Percentiles rank a stretch among this genome's conserved stretches.
These are phyloP conservation scores for Herpetotheres cachinnans DNA, from an alignment of 2,113 vertebrate genomes.

Conservation along the genomic window DNA sequence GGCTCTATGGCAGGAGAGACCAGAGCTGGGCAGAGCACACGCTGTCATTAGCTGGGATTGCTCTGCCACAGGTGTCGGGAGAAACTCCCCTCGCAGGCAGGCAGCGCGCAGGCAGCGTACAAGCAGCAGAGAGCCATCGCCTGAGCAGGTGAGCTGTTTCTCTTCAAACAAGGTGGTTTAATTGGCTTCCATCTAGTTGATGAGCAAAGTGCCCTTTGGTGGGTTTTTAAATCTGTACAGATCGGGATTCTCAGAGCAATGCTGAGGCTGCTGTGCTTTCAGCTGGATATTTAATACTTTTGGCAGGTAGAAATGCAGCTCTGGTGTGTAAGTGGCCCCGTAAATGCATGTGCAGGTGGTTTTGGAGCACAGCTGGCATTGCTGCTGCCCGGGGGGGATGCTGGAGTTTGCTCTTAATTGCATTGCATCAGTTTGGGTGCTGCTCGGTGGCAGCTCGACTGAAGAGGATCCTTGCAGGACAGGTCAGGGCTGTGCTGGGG, in stretches of 20 bases:
- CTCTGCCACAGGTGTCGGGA: neutral
- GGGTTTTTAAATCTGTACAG: slow-evolving; percentile 26
- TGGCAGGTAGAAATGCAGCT: neutral
- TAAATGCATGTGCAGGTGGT: fast-evolving
- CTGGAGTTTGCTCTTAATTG: neutral
- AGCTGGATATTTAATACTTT: neutral
- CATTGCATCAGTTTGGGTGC: neutral
- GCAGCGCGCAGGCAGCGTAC: neutral
- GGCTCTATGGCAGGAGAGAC: fast-evolving
- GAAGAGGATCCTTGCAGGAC: neutral
- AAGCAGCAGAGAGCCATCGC: neutral
- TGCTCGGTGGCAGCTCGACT: neutral
- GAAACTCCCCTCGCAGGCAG: neutral
- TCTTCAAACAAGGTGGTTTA: neutral
- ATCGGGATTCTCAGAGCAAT: neutral
- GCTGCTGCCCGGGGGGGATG: neutral
- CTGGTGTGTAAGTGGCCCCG: neutral
- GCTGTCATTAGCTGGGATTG: neutral
- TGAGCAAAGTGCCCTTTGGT: slow-evolving; percentile 35
- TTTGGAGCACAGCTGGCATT: neutral
- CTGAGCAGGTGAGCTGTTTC: neutral
- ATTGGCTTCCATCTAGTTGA: slow-evolving; percentile 22
- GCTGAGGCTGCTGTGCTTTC: neutral
- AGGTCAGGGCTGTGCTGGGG: neutral
- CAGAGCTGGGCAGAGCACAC: neutral